Base-by-base conservation (phyloP, 2,888 invertebrate genomes). In the Macrophya annulata region DNA sequence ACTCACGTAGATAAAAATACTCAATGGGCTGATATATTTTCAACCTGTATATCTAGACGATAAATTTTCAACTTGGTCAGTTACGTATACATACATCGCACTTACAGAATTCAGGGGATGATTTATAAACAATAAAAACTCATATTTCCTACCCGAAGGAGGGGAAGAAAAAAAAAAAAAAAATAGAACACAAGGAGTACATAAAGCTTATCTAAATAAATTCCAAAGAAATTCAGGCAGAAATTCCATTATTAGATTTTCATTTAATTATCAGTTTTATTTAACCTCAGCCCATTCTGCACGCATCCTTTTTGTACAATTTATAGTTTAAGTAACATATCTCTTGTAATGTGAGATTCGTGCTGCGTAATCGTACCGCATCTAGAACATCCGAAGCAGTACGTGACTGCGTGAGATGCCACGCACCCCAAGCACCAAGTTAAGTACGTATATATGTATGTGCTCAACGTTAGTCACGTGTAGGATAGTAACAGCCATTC, bases 321-420 rank as follows among this genome's bases (percentile, higher is more conserved):
- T 81, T 81, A 81, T 51, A 59, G 81, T 81, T 81, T 12, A 15
- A 59, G 62, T 62, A 51, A 62, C 59, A 62, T 81, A 62, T 81
- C 59, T 62, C 62, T 40, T 62, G 81, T 81, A 59, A 81, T 81
- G 81, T 62, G 51, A 62, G 62, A 81, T 81, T 81, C 81, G 62
- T 51, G 81, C 59, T 21, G 40, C 21, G 62, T 81, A 62, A 81
- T 81, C 81, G 81, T 62, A 81, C 81, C 59, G 51, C 43, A 81
- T 81, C 81, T 62, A 81, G 81, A 62, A 40, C 81, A 81, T 62
- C 81, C 62, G 31, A 81, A 21, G 21, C 5, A 40, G 81, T 43
- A 81, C 81, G 81, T 81, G 81, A 62, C 81, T 43, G 81, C 62
- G 81, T 81, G 81, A 21, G 59, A 62, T 40, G 21, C 79, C 40